Percentiles rank a stretch among this genome's conserved stretches.
Evolutionary conservation across 2,797 vertebrate species (phyloP).

Genomic region (Podarcis siculus): DNA sequence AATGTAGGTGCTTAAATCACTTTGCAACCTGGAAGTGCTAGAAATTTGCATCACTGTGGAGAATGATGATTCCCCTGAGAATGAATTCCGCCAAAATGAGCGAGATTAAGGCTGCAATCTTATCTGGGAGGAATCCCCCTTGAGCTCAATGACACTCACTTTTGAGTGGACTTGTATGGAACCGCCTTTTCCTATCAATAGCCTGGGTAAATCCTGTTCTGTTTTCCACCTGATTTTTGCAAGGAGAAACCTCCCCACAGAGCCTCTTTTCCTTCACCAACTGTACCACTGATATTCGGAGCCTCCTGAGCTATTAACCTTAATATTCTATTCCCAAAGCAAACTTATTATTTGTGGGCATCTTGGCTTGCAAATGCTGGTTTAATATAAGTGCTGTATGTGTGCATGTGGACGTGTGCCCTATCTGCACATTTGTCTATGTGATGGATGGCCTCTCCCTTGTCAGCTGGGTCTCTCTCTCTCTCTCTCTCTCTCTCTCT

Average conservation of each 20-base stretch:
- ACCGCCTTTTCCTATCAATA: not conserved
- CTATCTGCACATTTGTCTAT: constrained; percentile 1
- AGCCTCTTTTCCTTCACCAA: not conserved
- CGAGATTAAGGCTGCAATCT: not conserved
- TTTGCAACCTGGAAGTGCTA: not conserved
- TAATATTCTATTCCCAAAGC: not conserved
- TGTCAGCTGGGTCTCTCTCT: constrained; percentile 53
- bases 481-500: constrained; percentile 36
- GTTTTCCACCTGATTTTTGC: not conserved
- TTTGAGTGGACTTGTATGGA: not conserved
- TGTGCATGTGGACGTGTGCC: not conserved
- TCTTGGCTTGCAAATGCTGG: not conserved
- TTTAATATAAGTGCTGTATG: not conserved
- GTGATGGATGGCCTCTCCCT: not conserved
- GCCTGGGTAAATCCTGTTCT: not conserved
- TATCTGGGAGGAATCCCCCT: not conserved
- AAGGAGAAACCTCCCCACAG: not conserved
- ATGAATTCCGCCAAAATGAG: not conserved
- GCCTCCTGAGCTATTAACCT: not conserved
- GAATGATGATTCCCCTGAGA: not conserved
- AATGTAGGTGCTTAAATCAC: not conserved
- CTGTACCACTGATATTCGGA: not conserved
- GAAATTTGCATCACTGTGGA: not conserved
- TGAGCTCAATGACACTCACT: not conserved
- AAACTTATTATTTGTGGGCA: not conserved